Base-by-base conservation (phyloP, 2,888 invertebrate genomes). In the Cheiracanthium punctorium region DNA sequence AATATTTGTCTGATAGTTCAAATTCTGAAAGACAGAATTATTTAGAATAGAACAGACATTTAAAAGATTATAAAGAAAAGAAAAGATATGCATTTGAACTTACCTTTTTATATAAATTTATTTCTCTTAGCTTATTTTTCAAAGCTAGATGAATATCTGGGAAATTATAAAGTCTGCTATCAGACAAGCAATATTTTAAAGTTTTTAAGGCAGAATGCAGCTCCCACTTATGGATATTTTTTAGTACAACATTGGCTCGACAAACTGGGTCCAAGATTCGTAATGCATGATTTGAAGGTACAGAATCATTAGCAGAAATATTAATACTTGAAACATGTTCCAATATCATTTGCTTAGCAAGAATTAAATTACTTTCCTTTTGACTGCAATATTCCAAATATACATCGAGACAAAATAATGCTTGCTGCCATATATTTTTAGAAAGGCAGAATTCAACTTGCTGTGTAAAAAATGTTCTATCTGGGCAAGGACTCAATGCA, bases 121-220 rank as follows among this genome's bases (percentile, higher is more conserved):
- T 76, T 73, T 87, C 77, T 67, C 73, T 73, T n/a, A 81, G 30
- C 28, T 82, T 87, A 24, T 14, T 33, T 12, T 43, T 64, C n/a
- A 81, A 32, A 14, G 52, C 17, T n/a, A 58, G 41, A 8, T 74
- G 65, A 20, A 81, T 33, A 32, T 82, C 81, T 4, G 52, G 75
- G 64, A 69, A 33, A 14, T 73, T 24, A 24, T 8, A 24, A 7
- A 82, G 33, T 14, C n/a, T 64, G 24, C 17, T n/a, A 64, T 87
- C 87, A 30, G 81, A 77, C 28, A 88, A 70, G 28, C 88, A 88
- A 37, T 58, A 74, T 41, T 85, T 82, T 20, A 88, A 81, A 28
- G 81, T 69, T 74, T 81, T 70, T 8, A 85, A 30, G 1, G 85
- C 76, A 32, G 41, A 72, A 32, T 41, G 64, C 14, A 77, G 80